phyloP scores from a whole-genome alignment of 2,888 invertebrate species.

The Diaphora mendica region DNA sequence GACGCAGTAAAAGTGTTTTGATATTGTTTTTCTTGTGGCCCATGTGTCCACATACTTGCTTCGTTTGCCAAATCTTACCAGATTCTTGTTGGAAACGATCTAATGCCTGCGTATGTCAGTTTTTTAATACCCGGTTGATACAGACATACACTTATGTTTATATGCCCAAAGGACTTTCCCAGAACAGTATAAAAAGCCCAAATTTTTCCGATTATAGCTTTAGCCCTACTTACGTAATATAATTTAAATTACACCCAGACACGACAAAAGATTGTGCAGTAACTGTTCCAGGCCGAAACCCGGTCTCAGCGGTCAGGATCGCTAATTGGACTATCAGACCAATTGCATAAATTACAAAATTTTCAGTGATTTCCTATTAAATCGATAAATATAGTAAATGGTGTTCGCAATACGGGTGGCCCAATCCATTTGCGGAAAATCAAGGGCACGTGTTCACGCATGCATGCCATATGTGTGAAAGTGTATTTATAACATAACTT shows the following conservation, averaged over 20 bases:
- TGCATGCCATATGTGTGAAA: constrained; percentile 57
- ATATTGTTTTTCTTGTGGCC: too few relatives aligned
- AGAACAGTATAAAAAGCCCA: too few relatives aligned
- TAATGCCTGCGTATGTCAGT: not conserved
- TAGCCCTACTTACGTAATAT: too few relatives aligned
- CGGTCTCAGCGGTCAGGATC: not conserved
- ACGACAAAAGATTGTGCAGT: not conserved
- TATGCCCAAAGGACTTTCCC: too few relatives aligned
- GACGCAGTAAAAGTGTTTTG: too few relatives aligned
- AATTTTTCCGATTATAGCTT: too few relatives aligned
- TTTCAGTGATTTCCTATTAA: not conserved
- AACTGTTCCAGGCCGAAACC: not conserved
- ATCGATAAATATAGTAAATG: not conserved
- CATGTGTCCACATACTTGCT: too few relatives aligned
- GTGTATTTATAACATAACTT: constrained; percentile 41
- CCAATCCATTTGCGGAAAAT: constrained; percentile 21
- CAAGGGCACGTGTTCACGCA: constrained; percentile 35
- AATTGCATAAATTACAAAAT: not conserved
- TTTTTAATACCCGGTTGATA: too few relatives aligned
- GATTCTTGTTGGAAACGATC: not conserved
- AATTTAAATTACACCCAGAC: too few relatives aligned
- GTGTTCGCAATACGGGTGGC: constrained; percentile 11
- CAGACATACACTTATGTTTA: too few relatives aligned
- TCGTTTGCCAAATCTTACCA: too few relatives aligned
- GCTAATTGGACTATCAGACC: not conserved